These are phyloP conservation scores for Phymastichus coffea DNA, from an alignment of 1,140 invertebrate genomes.

Conservation along the genomic window DNA sequence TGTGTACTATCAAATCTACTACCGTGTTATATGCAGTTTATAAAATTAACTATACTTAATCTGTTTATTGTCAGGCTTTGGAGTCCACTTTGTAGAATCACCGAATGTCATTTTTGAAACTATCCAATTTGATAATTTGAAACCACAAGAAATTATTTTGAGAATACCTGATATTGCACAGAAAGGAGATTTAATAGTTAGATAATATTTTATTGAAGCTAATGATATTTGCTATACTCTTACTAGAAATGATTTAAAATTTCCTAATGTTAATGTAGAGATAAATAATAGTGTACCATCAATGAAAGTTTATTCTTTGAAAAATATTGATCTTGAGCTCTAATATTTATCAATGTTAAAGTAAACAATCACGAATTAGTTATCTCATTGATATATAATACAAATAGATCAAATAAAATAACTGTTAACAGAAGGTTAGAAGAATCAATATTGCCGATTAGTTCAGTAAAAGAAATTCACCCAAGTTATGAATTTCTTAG, in stretches of 20 bases:
- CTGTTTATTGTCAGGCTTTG: slow-evolving; percentile 13
- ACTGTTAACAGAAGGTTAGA: background rate
- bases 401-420: background rate
- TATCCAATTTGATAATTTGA: slow-evolving; percentile 15
- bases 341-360: background rate
- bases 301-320: background rate
- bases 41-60: background rate
- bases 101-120: too few relatives aligned
- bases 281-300: background rate
- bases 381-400: background rate
- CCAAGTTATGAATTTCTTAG: background rate
- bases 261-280: slow-evolving; percentile 9
- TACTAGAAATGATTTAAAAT: slow-evolving; percentile 19
- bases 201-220: slow-evolving; percentile 19
- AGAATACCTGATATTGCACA: too few relatives aligned
- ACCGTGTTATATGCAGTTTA: too few relatives aligned
- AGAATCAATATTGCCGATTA: background rate
- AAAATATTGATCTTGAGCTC: background rate
- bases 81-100: too few relatives aligned
- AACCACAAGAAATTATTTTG: slow-evolving; percentile 10
- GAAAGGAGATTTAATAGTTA: too few relatives aligned
- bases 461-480: background rate
- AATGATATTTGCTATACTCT: slow-evolving; percentile 27
- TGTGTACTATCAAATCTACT: too few relatives aligned
- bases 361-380: background rate